These are phyloP conservation scores for Amazona guildingii DNA, from an alignment of 2,113 vertebrate genomes.

Conservation along the genomic window DNA sequence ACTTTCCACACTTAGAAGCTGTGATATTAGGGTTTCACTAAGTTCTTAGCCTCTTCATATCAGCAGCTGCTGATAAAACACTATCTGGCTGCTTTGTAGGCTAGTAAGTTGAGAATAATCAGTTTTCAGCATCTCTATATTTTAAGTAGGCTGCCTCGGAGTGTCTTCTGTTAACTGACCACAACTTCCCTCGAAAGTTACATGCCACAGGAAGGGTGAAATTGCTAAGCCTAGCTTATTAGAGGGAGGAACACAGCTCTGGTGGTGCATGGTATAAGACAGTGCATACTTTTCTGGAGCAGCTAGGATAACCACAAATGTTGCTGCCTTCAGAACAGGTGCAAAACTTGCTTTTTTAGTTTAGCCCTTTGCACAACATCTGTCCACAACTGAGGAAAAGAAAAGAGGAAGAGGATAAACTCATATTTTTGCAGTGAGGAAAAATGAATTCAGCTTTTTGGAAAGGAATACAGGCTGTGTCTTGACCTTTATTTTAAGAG, in stretches of 20 bases:
- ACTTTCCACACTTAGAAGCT: neutral
- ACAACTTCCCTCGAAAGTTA: slow-evolving; percentile 63
- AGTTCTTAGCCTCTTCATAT: neutral
- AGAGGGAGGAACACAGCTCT: slow-evolving; percentile 9
- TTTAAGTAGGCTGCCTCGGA: slow-evolving; percentile 22
- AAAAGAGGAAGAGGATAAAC: slow-evolving; percentile 58
- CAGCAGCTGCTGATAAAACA: neutral
- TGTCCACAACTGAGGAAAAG: slow-evolving; percentile 20
- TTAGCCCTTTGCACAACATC: slow-evolving; percentile 40
- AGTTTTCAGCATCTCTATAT: slow-evolving; percentile 53
- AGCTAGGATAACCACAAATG: slow-evolving; percentile 31
- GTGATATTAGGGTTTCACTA: neutral
- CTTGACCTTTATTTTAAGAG: slow-evolving; percentile 12
- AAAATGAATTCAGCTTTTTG: neutral
- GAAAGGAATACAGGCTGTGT: neutral
- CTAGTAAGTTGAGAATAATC: neutral
- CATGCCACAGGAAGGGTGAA: slow-evolving; percentile 52
- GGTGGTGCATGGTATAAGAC: neutral
- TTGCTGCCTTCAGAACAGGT: slow-evolving; percentile 40
- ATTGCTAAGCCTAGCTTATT: slow-evolving; percentile 49
- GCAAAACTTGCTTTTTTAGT: slow-evolving; percentile 38
- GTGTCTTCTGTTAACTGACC: slow-evolving; percentile 31
- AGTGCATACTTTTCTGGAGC: neutral
- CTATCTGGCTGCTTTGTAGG: neutral
- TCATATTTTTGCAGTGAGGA: neutral